A percentile compares a stretch with the other conserved stretches of the same genome.
These are phyloP conservation scores for Steinernema hermaphroditum DNA, from an alignment of 2,888 invertebrate genomes.

Conservation along the genomic window DNA sequence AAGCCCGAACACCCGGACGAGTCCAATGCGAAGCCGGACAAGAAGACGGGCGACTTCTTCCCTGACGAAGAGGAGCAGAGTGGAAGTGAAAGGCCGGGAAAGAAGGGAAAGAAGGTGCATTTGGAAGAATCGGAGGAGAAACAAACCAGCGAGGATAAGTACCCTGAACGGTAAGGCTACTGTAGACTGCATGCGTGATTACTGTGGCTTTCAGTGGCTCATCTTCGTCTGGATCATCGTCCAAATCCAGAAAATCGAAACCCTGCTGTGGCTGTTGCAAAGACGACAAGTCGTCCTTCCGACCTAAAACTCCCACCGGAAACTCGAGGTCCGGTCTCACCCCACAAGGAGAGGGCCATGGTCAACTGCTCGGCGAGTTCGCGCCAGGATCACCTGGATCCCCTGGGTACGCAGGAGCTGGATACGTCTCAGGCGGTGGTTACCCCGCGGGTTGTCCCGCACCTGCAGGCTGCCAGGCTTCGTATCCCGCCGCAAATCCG, in stretches of 20 bases:
- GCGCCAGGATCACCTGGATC: neutral
- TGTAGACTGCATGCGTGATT: neutral
- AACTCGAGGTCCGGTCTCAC: neutral
- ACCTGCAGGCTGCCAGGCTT: neutral
- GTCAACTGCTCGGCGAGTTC: neutral
- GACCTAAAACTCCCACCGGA: neutral
- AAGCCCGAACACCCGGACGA: neutral
- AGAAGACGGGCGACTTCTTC: neutral
- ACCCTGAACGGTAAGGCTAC: neutral
- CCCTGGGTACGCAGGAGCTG: neutral
- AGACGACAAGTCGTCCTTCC: neutral
- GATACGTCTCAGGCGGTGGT: neutral
- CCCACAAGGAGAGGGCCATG: neutral
- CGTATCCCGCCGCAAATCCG: neutral
- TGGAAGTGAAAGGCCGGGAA: neutral
- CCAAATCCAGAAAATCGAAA: neutral
- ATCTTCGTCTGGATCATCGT: too few relatives aligned
- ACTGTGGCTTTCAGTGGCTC: neutral
- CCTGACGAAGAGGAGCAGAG: neutral
- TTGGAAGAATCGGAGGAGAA: neutral
- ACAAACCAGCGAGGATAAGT: conserved; percentile 8
- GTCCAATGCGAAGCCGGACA: neutral
- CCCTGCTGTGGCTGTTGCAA: conserved; percentile 16
- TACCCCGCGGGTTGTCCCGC: too few relatives aligned
- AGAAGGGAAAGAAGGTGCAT: neutral